Evolutionary conservation across 2,113 vertebrate species (phyloP).

Genomic region (Serilophus lunatus): DNA sequence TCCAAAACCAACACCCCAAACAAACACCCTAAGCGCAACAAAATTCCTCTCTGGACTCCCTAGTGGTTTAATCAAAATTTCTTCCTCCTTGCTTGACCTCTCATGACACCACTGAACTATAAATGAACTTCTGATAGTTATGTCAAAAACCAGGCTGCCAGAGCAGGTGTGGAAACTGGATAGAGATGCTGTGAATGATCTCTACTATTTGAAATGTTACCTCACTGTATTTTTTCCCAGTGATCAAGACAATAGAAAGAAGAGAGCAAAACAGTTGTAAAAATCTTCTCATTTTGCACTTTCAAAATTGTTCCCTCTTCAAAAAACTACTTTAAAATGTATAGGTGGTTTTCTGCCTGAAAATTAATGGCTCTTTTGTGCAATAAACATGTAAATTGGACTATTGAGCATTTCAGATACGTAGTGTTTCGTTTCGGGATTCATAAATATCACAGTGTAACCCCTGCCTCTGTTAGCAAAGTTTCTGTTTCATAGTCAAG

Average conservation of each 20-base stretch:
- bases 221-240: neutral
- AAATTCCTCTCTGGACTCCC: neutral
- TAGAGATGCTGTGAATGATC: slow-evolving; percentile 22
- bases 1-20: neutral
- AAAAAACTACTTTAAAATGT: neutral
- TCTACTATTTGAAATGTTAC: neutral
- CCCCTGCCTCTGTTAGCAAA: neutral
- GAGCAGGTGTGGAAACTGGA: neutral
- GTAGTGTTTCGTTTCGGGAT: neutral
- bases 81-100: slow-evolving; percentile 18
- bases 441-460: neutral
- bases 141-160: neutral
- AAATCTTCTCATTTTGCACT: neutral
- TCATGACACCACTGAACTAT: neutral
- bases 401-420: neutral
- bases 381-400: slow-evolving; percentile 6
- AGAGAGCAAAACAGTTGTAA: neutral
- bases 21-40: neutral
- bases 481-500: neutral
- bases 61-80: neutral
- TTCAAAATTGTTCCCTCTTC: neutral
- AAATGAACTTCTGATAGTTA: slow-evolving; percentile 31
- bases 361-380: neutral
- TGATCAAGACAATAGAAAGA: neutral
- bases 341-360: neutral